These are phyloP conservation scores for Eristalis intricaria DNA, from an alignment of 2,888 invertebrate species.

Conservation along the genomic window DNA sequence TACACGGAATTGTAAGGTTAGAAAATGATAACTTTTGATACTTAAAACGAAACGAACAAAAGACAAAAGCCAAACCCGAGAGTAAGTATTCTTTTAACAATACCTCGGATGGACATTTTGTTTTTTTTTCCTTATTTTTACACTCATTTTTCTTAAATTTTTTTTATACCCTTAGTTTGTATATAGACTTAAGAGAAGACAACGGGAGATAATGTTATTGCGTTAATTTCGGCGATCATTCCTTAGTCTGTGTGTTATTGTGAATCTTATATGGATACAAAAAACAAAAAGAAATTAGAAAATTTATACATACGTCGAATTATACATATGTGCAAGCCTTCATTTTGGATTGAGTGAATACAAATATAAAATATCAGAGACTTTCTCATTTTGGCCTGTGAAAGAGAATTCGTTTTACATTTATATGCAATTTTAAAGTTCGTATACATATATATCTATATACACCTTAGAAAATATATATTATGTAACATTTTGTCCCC, in stretches of 20 bases:
- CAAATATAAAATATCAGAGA: conserved; percentile 28
- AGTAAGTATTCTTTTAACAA: conserved; percentile 12
- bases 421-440: conserved; percentile 51
- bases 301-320: neutral
- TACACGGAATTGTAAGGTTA: conserved; percentile 65
- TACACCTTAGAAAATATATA: conserved; percentile 32
- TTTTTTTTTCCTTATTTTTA: conserved; percentile 17
- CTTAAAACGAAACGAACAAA: conserved; percentile 40
- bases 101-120: conserved; percentile 25
- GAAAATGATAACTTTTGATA: conserved; percentile 48
- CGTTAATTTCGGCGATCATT: neutral
- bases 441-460: conserved; percentile 36
- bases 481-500: conserved; percentile 10
- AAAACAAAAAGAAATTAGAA: neutral
- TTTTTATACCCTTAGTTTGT: conserved; percentile 9
- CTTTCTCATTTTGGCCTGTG: conserved; percentile 46
- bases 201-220: conserved; percentile 1
- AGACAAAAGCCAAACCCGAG: neutral
- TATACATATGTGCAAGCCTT: neutral
- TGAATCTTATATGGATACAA: neutral
- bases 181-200: conserved; percentile 28
- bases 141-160: conserved; percentile 5
- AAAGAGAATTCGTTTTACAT: conserved; percentile 12
- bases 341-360: neutral
- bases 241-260: neutral